phyloP scores from a whole-genome alignment of 2,113 vertebrate genomes.

The Seriola dumerili region DNA sequence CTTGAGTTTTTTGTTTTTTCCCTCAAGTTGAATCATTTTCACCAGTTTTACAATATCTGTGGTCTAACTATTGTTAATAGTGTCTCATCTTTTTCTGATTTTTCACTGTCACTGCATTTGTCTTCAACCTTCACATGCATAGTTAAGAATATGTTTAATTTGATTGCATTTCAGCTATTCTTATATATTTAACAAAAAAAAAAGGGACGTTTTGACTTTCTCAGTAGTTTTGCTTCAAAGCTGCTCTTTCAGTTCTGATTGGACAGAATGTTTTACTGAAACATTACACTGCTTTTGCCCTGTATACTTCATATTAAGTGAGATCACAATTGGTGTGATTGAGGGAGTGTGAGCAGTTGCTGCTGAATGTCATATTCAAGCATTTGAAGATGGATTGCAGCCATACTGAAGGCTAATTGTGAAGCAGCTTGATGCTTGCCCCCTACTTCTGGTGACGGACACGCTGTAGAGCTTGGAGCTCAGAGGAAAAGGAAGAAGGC shows the following conservation, averaged over 20 bases:
- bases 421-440: slow-evolving; percentile 30
- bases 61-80: too few relatives aligned
- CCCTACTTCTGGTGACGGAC: slow-evolving; percentile 39
- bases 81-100: too few relatives aligned
- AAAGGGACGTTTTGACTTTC: not conserved
- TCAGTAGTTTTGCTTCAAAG: not conserved
- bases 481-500: slow-evolving; percentile 76
- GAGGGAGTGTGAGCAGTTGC: not conserved
- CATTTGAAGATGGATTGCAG: slow-evolving; percentile 30
- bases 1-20: too few relatives aligned
- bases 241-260: not conserved
- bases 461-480: slow-evolving; percentile 28
- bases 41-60: too few relatives aligned
- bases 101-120: too few relatives aligned
- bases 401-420: not conserved
- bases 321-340: not conserved
- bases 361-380: slow-evolving; percentile 29
- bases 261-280: not conserved
- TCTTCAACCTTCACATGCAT: too few relatives aligned
- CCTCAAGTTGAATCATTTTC: too few relatives aligned
- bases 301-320: not conserved
- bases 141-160: too few relatives aligned
- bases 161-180: too few relatives aligned
- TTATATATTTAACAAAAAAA: not conserved
- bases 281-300: not conserved